Conservation (phyloP, 2,888 invertebrate species). For the Diabrotica balteata region DNA sequence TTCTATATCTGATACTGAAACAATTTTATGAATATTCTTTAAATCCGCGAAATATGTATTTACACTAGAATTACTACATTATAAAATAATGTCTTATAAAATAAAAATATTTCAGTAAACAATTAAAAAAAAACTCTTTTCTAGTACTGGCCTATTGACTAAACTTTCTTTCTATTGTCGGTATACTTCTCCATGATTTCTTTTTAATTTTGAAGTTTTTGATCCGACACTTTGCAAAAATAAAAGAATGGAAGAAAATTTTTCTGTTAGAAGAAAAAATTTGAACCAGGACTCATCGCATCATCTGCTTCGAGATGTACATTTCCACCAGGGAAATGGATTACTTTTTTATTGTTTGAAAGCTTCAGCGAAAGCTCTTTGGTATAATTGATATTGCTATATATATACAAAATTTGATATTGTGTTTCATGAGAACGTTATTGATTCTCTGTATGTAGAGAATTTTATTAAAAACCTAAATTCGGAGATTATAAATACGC, state of each 20-base stretch:
- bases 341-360: constrained; percentile 5
- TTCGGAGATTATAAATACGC: no score
- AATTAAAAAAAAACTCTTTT: not conserved
- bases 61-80: no score
- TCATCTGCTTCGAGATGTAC: constrained; percentile 3
- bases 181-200: constrained; percentile 16
- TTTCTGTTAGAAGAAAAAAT: constrained; percentile 4
- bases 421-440: no score
- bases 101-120: no score
- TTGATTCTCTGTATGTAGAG: no score
- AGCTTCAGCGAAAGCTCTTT: not conserved
- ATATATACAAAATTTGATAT: no score
- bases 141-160: not conserved
- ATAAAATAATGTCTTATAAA: no score
- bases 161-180: not conserved
- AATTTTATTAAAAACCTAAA: no score
- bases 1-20: no score
- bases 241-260: not conserved
- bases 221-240: constrained; percentile 16
- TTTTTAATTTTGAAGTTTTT: constrained; percentile 28
- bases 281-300: not conserved
- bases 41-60: no score
- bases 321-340: constrained; percentile 17
- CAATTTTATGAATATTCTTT: no score
- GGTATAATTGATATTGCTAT: no score